These are phyloP conservation scores for Operophtera brumata DNA, from an alignment of 2,888 invertebrate genomes.

Conservation along the genomic window DNA sequence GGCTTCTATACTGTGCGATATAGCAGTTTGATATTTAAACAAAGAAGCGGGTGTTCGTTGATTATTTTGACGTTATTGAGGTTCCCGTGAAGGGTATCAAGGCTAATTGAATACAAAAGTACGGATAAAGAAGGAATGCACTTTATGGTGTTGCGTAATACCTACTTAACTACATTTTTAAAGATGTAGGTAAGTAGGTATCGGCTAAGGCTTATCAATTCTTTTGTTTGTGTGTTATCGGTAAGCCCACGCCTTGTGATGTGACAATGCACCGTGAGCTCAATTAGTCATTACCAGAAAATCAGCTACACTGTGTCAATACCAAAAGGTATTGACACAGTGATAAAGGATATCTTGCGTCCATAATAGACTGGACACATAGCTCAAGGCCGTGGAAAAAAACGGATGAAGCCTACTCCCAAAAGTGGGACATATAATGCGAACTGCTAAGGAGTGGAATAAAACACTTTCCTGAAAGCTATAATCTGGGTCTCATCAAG, in stretches of 20 bases:
- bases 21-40: conserved; percentile 26
- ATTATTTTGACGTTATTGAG: conserved; percentile 80
- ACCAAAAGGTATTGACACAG: neutral
- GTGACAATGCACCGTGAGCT: conserved; percentile 9
- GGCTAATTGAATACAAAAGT: conserved; percentile 80
- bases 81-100: conserved; percentile 78
- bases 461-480: too few relatives aligned
- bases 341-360: too few relatives aligned
- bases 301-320: neutral
- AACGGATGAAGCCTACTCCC: too few relatives aligned
- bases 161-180: conserved; percentile 21
- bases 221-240: conserved; percentile 29
- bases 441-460: too few relatives aligned
- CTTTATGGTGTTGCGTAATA: conserved; percentile 66
- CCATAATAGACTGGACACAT: too few relatives aligned
- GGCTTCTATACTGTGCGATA: conserved; percentile 25
- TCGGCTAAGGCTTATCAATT: conserved; percentile 27
- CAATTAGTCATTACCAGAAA: conserved; percentile 14
- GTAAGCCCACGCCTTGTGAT: conserved; percentile 26
- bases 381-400: too few relatives aligned
- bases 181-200: conserved; percentile 8
- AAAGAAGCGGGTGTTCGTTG: conserved; percentile 51
- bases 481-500: too few relatives aligned
- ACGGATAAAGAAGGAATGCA: conserved; percentile 73
- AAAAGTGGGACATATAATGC: too few relatives aligned